Percentiles rank a stretch among this genome's conserved stretches.
Evolutionary conservation across 1,140 invertebrate genomes (phyloP).

Genomic region (Oppia nitens): DNA sequence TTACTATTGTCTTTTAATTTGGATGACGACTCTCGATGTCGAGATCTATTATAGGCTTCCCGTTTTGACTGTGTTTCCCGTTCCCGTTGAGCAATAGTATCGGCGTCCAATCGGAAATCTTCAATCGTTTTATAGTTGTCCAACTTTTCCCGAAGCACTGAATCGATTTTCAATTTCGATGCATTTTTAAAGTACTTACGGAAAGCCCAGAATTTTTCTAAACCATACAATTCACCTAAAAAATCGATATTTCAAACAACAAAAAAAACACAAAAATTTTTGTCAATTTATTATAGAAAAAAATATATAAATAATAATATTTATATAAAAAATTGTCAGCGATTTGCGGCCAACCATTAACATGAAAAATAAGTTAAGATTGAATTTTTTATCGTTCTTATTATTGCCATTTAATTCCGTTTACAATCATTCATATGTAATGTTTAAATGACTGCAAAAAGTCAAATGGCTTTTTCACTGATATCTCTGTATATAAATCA

Average conservation of each 20-base stretch:
- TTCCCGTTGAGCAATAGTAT: constrained; percentile 8
- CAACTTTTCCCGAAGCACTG: constrained; percentile 58
- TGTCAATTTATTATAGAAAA: no score
- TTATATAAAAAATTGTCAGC: constrained; percentile 6
- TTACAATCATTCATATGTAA: no score
- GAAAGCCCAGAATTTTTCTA: constrained; percentile 99
- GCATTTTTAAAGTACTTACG: constrained; percentile 59
- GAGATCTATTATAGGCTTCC: not conserved
- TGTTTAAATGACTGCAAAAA: no score
- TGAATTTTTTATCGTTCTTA: constrained; percentile 4
- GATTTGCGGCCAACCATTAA: constrained; percentile 11
- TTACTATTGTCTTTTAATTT: no score
- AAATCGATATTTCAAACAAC: constrained; percentile 7
- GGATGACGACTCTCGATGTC: not conserved
- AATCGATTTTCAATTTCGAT: constrained; percentile 53
- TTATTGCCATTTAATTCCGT: no score
- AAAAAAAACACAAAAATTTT: no score
- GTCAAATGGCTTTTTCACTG: constrained; percentile 1
- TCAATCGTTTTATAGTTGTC: constrained; percentile 82
- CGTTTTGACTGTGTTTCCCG: not conserved
- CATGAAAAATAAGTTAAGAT: constrained; percentile 1
- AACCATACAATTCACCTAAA: constrained; percentile 85
- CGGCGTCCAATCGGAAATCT: constrained; percentile 48
- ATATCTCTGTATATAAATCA: not conserved
- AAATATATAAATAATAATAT: no score